phyloP scores from a whole-genome alignment of 2,888 invertebrate genomes.

The Rhagium mordax region DNA sequence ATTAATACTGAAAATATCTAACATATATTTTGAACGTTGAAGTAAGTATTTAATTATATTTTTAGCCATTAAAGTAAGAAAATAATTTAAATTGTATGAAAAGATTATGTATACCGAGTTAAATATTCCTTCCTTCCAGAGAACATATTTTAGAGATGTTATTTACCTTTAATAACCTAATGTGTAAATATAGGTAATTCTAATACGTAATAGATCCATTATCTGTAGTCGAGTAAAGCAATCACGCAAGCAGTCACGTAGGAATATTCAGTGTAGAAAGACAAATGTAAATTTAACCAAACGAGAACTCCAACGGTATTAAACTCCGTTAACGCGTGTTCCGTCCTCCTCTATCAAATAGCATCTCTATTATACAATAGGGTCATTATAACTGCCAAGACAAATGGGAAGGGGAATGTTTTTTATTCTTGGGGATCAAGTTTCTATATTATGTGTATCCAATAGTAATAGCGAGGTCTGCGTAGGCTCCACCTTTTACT shows the following conservation, averaged over 20 bases:
- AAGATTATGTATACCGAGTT: too few relatives aligned
- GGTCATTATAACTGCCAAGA: conserved; percentile 19
- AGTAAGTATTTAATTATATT: too few relatives aligned
- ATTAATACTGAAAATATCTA: too few relatives aligned
- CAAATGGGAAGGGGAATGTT: conserved; percentile 41
- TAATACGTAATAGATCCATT: too few relatives aligned
- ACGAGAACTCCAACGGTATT: neutral
- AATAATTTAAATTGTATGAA: too few relatives aligned
- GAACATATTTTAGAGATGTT: neutral
- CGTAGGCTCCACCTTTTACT: conserved; percentile 60
- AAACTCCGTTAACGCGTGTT: neutral
- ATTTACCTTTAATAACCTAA: neutral
- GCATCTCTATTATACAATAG: conserved; percentile 3
- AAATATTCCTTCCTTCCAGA: too few relatives aligned
- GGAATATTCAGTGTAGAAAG: neutral
- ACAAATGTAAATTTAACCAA: neutral
- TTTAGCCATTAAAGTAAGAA: too few relatives aligned
- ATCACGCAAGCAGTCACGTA: too few relatives aligned
- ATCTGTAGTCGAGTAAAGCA: too few relatives aligned
- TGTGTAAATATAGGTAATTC: too few relatives aligned
- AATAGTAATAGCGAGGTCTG: conserved; percentile 54
- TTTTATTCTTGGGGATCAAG: conserved; percentile 54
- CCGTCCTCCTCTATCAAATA: neutral
- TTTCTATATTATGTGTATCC: conserved; percentile 53
- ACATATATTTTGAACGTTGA: too few relatives aligned